These are phyloP conservation scores for Campylomormyrus tamandua DNA, from an alignment of 2,113 vertebrate genomes.

Conservation along the genomic window DNA sequence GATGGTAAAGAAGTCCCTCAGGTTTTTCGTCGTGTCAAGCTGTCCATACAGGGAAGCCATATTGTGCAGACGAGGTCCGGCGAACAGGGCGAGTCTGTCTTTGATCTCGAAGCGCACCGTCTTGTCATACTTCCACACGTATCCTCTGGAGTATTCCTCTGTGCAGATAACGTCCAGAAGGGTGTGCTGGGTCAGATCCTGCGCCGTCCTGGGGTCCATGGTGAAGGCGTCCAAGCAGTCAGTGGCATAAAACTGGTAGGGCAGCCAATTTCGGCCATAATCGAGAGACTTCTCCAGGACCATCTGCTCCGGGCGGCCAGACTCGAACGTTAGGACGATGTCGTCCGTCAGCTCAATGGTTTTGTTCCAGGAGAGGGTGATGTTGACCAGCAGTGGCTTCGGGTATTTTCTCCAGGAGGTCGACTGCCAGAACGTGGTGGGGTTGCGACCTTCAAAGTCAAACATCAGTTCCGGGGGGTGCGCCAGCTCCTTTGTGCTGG, in stretches of 20 bases:
- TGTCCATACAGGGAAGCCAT: slow-evolving; percentile 98
- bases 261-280: slow-evolving; percentile 92
- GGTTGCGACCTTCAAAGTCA: slow-evolving; percentile 89
- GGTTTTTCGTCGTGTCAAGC: slow-evolving; percentile 95
- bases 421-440: slow-evolving; percentile 96
- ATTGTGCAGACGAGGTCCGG: slow-evolving; percentile 88
- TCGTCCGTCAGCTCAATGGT: slow-evolving; percentile 97
- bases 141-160: slow-evolving; percentile 93
- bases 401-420: slow-evolving; percentile 93
- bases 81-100: slow-evolving; percentile 94
- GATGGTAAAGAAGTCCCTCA: slow-evolving; percentile 97
- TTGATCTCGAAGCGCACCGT: slow-evolving; percentile 97
- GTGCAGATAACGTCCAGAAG: slow-evolving; percentile 98
- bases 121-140: slow-evolving; percentile 91
- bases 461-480: slow-evolving; percentile 96
- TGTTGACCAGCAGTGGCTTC: slow-evolving; percentile 86
- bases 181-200: slow-evolving; percentile 85
- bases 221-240: slow-evolving; percentile 96
- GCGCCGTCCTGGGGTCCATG: slow-evolving; percentile 94
- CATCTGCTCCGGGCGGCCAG: slow-evolving; percentile 94
- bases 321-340: slow-evolving; percentile 94
- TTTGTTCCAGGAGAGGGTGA: slow-evolving; percentile 97
- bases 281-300: slow-evolving; percentile 95
- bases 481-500: slow-evolving; percentile 83
- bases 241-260: slow-evolving; percentile 95